Base-by-base conservation (phyloP, 1,140 invertebrate genomes). In the Melanaphis sacchari region DNA sequence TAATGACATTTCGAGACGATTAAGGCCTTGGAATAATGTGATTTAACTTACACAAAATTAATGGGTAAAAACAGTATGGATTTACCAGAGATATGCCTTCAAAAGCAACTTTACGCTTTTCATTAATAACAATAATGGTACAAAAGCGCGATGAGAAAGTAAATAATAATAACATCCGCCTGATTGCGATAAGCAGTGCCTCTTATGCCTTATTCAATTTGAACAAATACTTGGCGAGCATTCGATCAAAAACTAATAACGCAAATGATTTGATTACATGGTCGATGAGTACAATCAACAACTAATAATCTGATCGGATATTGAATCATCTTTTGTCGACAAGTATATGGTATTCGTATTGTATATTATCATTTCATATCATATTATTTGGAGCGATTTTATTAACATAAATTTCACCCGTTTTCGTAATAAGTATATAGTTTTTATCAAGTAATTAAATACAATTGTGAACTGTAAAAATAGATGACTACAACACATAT, bases 171-270 rank as follows among this genome's bases (percentile, higher is more conserved):
- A 84, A 81, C 36, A 84, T 40, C 41, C 26, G 41, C 26, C 9
- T 15, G 59, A 26, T 43, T 41, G 26, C 24, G 41, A 85, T 43
- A 21, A 31, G 40, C 31, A 9, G 11, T 41, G 40, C 82, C 11
- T 24, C 8, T 8, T 24, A 41, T 43, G 24, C 41, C 24, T 85
- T 43, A 81, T 81, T 85, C 41, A 85, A 43, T 41, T 41, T 18
- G 41, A 41, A 43, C n/a, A 26, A 26, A 85, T 31, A 43, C 84
- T 85, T 43, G 8, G 22, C 26, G 84, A 26, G 24, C 11, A 31
- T 87, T 36, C 18, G 26, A 87, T 87, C 41, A 87, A 46, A 87
- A 87, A 87, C 85, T 87, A 87, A 87, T 87, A 87, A 87, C 85
- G 0, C 85, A n/a, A 87, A 87, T 87, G 85, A 46, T 87, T 46